Evolutionary conservation across 2,888 invertebrate species (phyloP).

Genomic region (Tupiocoris notatus): DNA sequence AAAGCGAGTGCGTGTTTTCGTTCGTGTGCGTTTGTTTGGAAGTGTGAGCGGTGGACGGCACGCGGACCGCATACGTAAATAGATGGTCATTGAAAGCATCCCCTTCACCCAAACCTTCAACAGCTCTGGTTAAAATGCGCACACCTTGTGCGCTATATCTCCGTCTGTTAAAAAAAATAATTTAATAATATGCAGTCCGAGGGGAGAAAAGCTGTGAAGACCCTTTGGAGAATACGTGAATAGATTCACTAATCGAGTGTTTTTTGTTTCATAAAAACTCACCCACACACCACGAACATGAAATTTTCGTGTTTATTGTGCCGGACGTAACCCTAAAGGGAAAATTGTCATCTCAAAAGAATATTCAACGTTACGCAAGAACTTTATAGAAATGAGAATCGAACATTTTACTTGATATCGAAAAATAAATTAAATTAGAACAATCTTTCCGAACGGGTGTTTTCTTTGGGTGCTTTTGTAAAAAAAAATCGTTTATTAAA

Average conservation of each 20-base stretch:
- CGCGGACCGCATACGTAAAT: constrained; percentile 48
- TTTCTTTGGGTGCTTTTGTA: too few species aligned
- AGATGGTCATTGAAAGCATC: constrained; percentile 48
- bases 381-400: too few species aligned
- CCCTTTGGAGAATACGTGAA: constrained; percentile 21
- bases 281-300: constrained; percentile 11
- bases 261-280: constrained; percentile 13
- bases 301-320: background rate
- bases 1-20: too few species aligned
- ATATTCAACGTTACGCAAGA: too few species aligned
- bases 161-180: background rate
- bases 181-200: background rate
- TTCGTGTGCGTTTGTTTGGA: too few species aligned
- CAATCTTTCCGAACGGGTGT: too few species aligned
- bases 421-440: too few species aligned
- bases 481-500: too few species aligned
- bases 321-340: constrained; percentile 15
- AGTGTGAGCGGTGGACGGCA: constrained; percentile 47
- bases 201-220: constrained; percentile 6
- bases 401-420: too few species aligned
- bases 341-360: too few species aligned
- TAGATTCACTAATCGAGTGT: constrained; percentile 20
- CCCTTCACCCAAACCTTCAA: constrained; percentile 16
- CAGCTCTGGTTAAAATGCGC: background rate
- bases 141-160: constrained; percentile 33